These are phyloP conservation scores for Cryptoprocta ferox DNA, from an alignment of 2,797 vertebrate species.

Conservation along the genomic window DNA sequence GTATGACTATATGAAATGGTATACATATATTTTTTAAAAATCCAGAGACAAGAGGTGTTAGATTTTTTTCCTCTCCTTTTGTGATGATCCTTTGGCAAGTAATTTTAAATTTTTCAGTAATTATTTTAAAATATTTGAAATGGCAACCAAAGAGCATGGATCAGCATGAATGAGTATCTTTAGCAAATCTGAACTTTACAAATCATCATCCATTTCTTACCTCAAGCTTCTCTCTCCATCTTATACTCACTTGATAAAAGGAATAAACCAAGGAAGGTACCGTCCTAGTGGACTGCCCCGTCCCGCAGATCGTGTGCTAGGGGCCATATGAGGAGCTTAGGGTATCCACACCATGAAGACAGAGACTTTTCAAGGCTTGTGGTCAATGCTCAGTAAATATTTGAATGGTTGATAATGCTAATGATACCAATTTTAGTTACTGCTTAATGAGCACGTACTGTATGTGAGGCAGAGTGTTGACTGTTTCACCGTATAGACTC, in stretches of 20 bases:
- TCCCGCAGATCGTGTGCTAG: not conserved
- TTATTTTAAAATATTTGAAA: conserved; percentile 61
- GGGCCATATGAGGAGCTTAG: not conserved
- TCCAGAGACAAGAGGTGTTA: conserved; percentile 43
- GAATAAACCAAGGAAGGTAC: not conserved
- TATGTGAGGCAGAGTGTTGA: not conserved
- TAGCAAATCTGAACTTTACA: not conserved
- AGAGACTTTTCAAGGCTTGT: not conserved
- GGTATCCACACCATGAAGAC: not conserved
- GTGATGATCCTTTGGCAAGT: conserved; percentile 36
- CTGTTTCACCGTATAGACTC: not conserved
- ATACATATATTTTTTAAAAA: not conserved
- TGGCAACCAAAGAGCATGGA: not conserved
- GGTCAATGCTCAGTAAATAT: not conserved
- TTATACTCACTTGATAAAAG: not conserved
- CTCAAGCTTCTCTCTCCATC: not conserved
- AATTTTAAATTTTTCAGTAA: conserved; percentile 56
- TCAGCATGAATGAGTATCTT: not conserved
- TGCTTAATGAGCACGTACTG: not conserved
- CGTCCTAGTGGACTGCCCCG: not conserved
- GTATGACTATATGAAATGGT: not conserved
- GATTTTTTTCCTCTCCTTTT: not conserved
- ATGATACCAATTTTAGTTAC: not conserved
- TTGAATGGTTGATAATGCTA: not conserved
- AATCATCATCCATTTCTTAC: not conserved